phyloP scores from a whole-genome alignment of 2,797 vertebrate species.

The Alca torda region DNA sequence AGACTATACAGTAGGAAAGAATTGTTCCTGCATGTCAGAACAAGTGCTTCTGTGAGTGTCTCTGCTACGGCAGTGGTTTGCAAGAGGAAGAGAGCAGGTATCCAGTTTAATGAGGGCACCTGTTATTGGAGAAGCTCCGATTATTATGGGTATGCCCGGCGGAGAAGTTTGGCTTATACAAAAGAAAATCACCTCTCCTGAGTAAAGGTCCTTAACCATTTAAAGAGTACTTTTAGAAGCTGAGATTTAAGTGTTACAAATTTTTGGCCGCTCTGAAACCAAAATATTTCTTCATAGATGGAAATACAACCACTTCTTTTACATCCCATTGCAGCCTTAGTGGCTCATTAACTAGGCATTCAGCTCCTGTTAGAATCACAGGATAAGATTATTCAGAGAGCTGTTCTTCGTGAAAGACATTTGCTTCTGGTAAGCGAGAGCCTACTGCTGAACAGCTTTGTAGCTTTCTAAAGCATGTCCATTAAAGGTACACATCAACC shows the following conservation, averaged over 20 bases:
- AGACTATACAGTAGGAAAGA: neutral
- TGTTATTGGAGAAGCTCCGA: neutral
- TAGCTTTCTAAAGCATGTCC: neutral
- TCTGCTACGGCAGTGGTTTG: neutral
- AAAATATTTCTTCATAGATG: neutral
- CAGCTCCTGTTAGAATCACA: neutral
- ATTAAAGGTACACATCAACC: neutral
- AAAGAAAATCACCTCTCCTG: neutral
- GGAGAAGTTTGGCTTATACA: neutral
- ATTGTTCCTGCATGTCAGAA: neutral
- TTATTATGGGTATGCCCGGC: neutral
- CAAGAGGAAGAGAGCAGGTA: neutral
- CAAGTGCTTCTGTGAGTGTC: neutral
- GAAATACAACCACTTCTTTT: neutral
- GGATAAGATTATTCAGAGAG: neutral
- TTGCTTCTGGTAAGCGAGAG: neutral
- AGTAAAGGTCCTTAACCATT: neutral
- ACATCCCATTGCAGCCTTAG: neutral
- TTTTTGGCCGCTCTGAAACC: neutral
- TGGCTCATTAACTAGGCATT: neutral
- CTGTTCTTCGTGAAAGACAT: neutral
- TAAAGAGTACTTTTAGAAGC: neutral
- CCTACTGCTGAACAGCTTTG: neutral
- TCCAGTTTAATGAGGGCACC: neutral
- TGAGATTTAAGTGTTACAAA: neutral